These are phyloP conservation scores for Phalacrocorax brasilianus DNA, from an alignment of 2,113 vertebrate genomes.

Conservation along the genomic window DNA sequence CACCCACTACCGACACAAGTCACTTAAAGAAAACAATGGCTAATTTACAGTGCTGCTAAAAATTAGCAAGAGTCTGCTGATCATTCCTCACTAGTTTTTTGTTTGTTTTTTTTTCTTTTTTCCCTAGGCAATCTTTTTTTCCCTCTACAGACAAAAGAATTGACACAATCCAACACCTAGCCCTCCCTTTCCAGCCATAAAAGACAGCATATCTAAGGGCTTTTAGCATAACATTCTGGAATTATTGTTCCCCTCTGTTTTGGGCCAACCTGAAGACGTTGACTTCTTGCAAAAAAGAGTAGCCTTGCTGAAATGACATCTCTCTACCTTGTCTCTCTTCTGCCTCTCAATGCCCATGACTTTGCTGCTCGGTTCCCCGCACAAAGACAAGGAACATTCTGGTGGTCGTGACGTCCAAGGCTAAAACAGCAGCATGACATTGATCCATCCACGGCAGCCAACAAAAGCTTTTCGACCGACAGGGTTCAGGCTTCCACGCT, in stretches of 20 bases:
- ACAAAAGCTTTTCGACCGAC: accelerated
- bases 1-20: not conserved
- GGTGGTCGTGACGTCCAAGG: not conserved
- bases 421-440: not conserved
- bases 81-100: not conserved
- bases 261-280: not conserved
- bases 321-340: not conserved
- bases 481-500: not conserved
- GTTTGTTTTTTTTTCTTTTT: not conserved
- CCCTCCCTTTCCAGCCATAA: not conserved
- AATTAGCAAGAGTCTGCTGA: not conserved
- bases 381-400: not conserved
- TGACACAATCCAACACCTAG: not conserved
- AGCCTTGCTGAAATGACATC: not conserved
- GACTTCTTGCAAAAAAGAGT: not conserved
- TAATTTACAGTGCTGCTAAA: constrained; percentile 8
- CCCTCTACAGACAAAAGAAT: not conserved
- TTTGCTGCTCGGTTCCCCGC: not conserved
- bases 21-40: constrained; percentile 32
- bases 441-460: not conserved
- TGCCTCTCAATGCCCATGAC: not conserved
- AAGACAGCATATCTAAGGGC: not conserved
- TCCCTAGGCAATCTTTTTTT: not conserved
- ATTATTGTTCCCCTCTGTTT: not conserved
- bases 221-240: not conserved